Evolutionary conservation across 2,888 invertebrate species (phyloP), one percentile per base, ranked within the genome.

Genomic region (Listrodromus nycthemerus): DNA sequence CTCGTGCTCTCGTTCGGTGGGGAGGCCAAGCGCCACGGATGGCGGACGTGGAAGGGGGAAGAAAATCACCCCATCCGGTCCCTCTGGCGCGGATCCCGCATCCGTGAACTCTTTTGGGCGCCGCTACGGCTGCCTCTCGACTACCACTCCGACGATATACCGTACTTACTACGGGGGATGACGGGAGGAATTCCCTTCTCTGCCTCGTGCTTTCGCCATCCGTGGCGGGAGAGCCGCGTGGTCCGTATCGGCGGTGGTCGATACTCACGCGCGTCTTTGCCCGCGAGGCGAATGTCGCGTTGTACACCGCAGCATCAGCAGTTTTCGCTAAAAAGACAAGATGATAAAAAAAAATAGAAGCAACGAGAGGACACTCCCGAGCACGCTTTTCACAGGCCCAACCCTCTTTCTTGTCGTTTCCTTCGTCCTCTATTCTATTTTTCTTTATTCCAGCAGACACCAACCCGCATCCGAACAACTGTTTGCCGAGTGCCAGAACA

Each of bases 31-130:
- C 27, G 61, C 4, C 27, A 30, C 61, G 55, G 66, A 65, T 80
- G 69, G 76, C 30, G 65, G 52, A 24, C 27, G 33, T 45, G 41
- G 41, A 45, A 16, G 3, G 41, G 61, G 37, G 61, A 63, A 45
- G 50, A 63, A 50, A 70, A 78, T 19, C 41, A 55, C 80, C 45
- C 67, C 76, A 75, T 30, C 61, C 55, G 24, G 58, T 69, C 85
- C 83, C 75, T 80, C 82, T 71, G 69, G 84, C 83, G 85, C 82
- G 77, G 84, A 71, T 74, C 78, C 78, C 84, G 82, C 86, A 83
- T 85, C 84, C 77, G 84, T 83, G 82, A 83, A 84, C 85, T 88
- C 85, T 87, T 87, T 88, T 84, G 79, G 88, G 87, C 88, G 88
- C 87, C 88, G 85, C 80, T 77, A 85, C 86, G 87, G 85, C 87